Base-by-base conservation (phyloP, 2,888 invertebrate genomes). In the Melolontha melolontha region DNA sequence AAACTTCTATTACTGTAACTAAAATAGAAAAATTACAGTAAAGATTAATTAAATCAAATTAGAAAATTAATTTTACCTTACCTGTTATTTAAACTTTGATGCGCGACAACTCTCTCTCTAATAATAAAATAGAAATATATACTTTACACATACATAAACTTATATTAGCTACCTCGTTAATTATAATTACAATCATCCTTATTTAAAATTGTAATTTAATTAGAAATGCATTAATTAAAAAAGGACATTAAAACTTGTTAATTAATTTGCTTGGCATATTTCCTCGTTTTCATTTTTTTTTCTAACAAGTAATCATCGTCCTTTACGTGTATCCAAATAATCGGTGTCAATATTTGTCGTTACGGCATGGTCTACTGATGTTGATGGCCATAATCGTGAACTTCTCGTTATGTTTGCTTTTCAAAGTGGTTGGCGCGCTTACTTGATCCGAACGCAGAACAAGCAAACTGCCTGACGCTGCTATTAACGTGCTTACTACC, bases 401-500 rank as follows among this genome's bases (percentile, higher is more conserved):
- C 47, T 57, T 42, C 57, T 62, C 40, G 14, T 59, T 39, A 5
- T 66, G 66, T 66, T 66, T 66, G 49, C 16, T 42, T 66, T 66
- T 27, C 50, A 66, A 66, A 66, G 66, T 66, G 66, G 66, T 66
- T 50, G 59, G 57, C 57, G 57, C 59, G 22, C 41, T 50, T 34
- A 44, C 8, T 47, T 47, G 47, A 62, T 54, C 54, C 47, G 34
- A 14, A 14, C 47, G 16, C 12, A 47, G 40, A 34, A 6, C 34
- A 34, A 34, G 34, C 34, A 34, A 34, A 34, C 34, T 34, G 34
- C 39, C 47, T 62, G 34, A 17, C 47, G 59, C 47, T 62, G 14
- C 27, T 57, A 34, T 34, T 34, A 34, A 34, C 10, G 34, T 10
- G 34, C 34, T 10, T 1, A 34, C 2, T 34, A 34, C 34, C 34